Evolutionary conservation across 2,113 vertebrate species (phyloP).

Genomic region (Cairina moschata): DNA sequence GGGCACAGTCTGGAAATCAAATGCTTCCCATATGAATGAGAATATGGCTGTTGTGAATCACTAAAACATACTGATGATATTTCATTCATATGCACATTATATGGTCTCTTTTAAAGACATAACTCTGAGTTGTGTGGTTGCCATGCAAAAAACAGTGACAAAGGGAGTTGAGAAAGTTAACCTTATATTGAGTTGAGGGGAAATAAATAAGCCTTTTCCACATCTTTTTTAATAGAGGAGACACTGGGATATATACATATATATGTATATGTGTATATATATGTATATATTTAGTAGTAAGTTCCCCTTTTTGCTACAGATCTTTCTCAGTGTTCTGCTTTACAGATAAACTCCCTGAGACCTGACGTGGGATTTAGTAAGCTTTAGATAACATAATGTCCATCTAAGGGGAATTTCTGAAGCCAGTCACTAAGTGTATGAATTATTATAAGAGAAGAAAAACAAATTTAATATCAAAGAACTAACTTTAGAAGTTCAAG

Average conservation of each 20-base stretch:
- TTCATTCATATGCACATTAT: slow-evolving; percentile 26
- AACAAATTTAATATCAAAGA: slow-evolving; percentile 77
- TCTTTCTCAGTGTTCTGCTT: slow-evolving; percentile 47
- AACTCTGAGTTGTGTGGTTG: slow-evolving; percentile 43
- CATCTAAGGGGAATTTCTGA: slow-evolving; percentile 75
- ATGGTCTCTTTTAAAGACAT: slow-evolving; percentile 30
- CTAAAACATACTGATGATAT: slow-evolving; percentile 43
- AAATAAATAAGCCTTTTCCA: slow-evolving; percentile 14
- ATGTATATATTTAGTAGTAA: slow-evolving; percentile 32
- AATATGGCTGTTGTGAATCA: slow-evolving; percentile 58
- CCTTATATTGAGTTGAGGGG: slow-evolving; percentile 26
- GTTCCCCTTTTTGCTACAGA: slow-evolving; percentile 5
- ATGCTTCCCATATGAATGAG: slow-evolving; percentile 39
- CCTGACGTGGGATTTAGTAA: slow-evolving; percentile 70
- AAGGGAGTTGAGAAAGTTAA: slow-evolving; percentile 52
- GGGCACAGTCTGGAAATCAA: slow-evolving; percentile 46
- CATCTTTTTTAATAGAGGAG: slow-evolving; percentile 31
- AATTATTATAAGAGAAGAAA: slow-evolving; percentile 73
- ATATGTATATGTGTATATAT: too few relatives aligned
- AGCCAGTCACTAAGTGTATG: slow-evolving; percentile 66
- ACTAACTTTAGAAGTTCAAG: slow-evolving; percentile 76
- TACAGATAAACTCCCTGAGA: slow-evolving; percentile 64
- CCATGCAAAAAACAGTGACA: slow-evolving; percentile 43
- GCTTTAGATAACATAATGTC: slow-evolving; percentile 78
- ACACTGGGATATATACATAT: neutral